These are phyloP conservation scores for Watsonalla cultraria DNA, from an alignment of 2,888 invertebrate species.

Conservation along the genomic window DNA sequence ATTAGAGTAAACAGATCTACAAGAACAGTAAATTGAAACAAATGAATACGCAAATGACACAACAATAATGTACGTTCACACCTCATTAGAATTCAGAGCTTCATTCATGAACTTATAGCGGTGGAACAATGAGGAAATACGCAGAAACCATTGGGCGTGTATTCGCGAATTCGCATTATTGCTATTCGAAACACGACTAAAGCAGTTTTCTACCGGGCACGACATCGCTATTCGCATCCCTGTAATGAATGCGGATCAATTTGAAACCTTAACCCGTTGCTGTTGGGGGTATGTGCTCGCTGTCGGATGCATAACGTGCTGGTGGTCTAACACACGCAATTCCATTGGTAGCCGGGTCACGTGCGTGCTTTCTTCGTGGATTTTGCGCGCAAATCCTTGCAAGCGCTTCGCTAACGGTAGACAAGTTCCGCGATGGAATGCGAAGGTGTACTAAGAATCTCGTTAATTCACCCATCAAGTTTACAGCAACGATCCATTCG, in stretches of 20 bases:
- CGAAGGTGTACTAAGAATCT: slow-evolving; percentile 16
- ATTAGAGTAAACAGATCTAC: neutral
- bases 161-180: slow-evolving; percentile 67
- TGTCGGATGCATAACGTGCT: slow-evolving; percentile 19
- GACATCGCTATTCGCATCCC: slow-evolving; percentile 27
- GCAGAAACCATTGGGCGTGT: slow-evolving; percentile 63
- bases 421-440: slow-evolving; percentile 64
- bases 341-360: slow-evolving; percentile 61
- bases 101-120: slow-evolving; percentile 62
- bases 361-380: slow-evolving; percentile 73
- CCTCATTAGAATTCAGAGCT: slow-evolving; percentile 59
- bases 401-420: slow-evolving; percentile 66
- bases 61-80: slow-evolving; percentile 15
- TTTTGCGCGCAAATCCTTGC: slow-evolving; percentile 71
- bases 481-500: neutral
- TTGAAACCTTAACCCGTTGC: slow-evolving; percentile 38
- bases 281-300: slow-evolving; percentile 25
- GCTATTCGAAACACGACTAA: slow-evolving; percentile 56
- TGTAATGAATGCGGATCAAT: slow-evolving; percentile 31
- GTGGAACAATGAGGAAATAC: slow-evolving; percentile 73
- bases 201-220: slow-evolving; percentile 58
- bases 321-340: slow-evolving; percentile 38
- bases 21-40: neutral
- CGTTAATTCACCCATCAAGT: neutral
- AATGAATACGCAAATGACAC: neutral